Conservation (phyloP, 2,888 invertebrate species). For the Amphipyra berbera region DNA sequence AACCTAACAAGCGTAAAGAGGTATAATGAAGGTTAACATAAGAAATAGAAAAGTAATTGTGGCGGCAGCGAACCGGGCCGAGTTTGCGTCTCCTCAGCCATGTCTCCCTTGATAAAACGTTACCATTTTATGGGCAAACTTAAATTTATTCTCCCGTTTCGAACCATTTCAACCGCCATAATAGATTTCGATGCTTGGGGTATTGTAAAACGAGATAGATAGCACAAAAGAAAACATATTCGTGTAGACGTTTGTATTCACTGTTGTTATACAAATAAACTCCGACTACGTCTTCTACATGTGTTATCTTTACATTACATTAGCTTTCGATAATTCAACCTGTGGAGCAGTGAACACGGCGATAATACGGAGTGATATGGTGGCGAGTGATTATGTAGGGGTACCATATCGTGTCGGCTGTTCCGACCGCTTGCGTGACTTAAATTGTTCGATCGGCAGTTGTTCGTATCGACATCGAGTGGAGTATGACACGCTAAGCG, state of each 20-base stretch:
- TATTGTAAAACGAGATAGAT: constrained; percentile 57
- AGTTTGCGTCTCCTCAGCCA: constrained; percentile 59
- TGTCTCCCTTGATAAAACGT: constrained; percentile 65
- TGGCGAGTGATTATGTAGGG: constrained; percentile 62
- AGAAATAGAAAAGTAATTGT: constrained; percentile 71
- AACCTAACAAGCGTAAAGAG: constrained; percentile 36
- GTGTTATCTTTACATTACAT: constrained; percentile 72
- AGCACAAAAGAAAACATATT: constrained; percentile 50
- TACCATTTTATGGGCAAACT: constrained; percentile 67
- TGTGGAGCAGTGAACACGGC: constrained; percentile 64
- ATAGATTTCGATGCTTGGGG: constrained; percentile 57
- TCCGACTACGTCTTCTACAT: constrained; percentile 40
- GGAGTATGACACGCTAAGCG: constrained; percentile 80
- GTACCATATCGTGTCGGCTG: constrained; percentile 63
- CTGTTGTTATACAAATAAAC: constrained; percentile 46
- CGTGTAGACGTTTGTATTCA: constrained; percentile 44
- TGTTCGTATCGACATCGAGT: constrained; percentile 79
- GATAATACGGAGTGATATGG: constrained; percentile 64
- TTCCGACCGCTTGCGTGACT: constrained; percentile 76
- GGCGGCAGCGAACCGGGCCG: constrained; percentile 56
- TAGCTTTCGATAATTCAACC: constrained; percentile 70
- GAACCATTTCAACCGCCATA: constrained; percentile 55
- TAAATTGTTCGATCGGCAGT: constrained; percentile 72
- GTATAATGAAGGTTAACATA: constrained; percentile 65
- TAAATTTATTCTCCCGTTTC: constrained; percentile 62